A percentile compares a stretch with the other conserved stretches of the same genome.
Evolutionary conservation across 2,888 invertebrate genomes (phyloP).

Genomic region (Thysanoteuthis rhombus): DNA sequence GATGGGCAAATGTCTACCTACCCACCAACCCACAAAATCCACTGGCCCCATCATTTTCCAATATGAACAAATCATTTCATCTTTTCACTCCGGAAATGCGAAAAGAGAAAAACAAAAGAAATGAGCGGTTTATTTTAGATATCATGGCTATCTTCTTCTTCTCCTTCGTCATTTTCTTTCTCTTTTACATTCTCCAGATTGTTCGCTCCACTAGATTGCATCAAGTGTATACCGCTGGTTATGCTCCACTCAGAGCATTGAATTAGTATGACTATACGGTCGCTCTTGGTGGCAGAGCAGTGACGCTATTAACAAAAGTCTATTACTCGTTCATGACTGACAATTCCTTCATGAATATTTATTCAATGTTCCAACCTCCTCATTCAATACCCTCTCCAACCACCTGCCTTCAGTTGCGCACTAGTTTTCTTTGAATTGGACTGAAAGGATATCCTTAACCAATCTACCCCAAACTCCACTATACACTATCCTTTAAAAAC

Average conservation of each 20-base stretch:
- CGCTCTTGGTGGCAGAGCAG: neutral
- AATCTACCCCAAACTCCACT: neutral
- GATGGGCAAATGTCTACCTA: neutral
- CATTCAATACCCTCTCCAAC: neutral
- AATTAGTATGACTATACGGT: neutral
- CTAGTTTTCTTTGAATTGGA: neutral
- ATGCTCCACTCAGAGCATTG: neutral
- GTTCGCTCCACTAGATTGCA: neutral
- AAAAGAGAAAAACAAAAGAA: neutral
- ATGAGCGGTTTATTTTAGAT: neutral
- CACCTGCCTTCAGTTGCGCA: neutral
- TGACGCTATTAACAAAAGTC: neutral
- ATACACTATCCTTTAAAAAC: neutral
- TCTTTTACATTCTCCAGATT: neutral
- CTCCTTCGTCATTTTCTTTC: neutral
- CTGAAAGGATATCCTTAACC: neutral
- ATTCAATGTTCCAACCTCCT: neutral
- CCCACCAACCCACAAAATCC: neutral
- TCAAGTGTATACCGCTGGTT: neutral
- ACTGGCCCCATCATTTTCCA: too few relatives aligned
- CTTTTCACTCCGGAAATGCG: neutral
- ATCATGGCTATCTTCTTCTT: neutral
- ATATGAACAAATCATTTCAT: neutral
- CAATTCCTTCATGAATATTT: constrained; percentile 12
- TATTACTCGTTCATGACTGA: neutral